These are phyloP conservation scores for Tamias sibiricus DNA, from an alignment of 2,113 vertebrate genomes.

Conservation along the genomic window DNA sequence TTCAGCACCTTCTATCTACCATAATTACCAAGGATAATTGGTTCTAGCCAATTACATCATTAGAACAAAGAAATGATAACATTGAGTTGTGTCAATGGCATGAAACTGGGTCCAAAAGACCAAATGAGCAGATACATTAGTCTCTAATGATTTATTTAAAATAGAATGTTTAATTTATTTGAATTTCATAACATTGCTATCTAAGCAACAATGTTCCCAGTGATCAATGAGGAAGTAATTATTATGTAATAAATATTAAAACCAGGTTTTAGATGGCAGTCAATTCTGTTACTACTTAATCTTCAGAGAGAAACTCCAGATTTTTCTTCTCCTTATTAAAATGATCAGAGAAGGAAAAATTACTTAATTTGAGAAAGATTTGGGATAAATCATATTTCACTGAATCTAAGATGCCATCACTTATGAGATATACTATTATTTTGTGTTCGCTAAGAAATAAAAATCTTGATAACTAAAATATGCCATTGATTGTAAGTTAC, in stretches of 20 bases:
- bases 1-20: background rate
- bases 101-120: background rate
- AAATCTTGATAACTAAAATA: slow-evolving; percentile 37
- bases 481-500: background rate
- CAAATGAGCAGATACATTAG: background rate
- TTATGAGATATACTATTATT: background rate
- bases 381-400: background rate
- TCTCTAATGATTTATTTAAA: slow-evolving; percentile 36
- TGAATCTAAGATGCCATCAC: background rate
- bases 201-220: background rate
- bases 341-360: background rate
- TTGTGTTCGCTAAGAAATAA: slow-evolving; percentile 44
- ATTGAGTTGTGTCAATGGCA: background rate
- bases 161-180: slow-evolving; percentile 11
- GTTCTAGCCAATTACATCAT: background rate
- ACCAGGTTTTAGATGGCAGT: background rate
- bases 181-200: background rate
- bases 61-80: background rate
- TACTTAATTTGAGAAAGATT: slow-evolving; percentile 37
- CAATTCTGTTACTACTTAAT: background rate
- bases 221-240: background rate
- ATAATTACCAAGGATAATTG: background rate
- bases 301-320: background rate
- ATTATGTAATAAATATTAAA: background rate
- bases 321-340: slow-evolving; percentile 18